These are phyloP conservation scores for Thamnophis elegans DNA, from an alignment of 2,797 vertebrate species.

Conservation along the genomic window DNA sequence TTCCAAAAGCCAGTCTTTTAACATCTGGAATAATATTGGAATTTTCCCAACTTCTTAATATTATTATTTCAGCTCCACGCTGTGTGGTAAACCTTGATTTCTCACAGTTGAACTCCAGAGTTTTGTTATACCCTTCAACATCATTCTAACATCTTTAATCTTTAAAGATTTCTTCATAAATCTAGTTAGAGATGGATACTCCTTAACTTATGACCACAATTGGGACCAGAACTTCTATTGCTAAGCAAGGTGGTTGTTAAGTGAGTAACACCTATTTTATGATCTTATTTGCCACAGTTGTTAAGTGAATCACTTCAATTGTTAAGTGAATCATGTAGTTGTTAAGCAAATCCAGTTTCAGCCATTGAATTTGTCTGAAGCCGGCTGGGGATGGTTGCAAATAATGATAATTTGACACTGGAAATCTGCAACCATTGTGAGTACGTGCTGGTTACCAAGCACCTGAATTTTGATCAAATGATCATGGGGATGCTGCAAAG, in stretches of 20 bases:
- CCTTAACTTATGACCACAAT: background rate
- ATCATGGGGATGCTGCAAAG: background rate
- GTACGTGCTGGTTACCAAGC: background rate
- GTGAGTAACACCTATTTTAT: background rate
- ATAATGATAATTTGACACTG: background rate
- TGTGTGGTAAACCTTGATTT: background rate
- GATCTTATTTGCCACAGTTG: background rate
- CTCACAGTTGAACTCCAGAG: background rate
- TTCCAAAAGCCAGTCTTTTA: background rate
- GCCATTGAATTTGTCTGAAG: background rate
- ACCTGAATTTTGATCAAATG: background rate
- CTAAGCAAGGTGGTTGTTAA: background rate
- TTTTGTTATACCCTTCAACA: background rate
- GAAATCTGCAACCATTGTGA: background rate
- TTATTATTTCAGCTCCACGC: background rate
- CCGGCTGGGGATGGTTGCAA: background rate
- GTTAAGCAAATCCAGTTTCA: background rate
- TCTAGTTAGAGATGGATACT: background rate
- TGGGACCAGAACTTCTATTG: background rate
- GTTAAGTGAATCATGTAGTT: background rate
- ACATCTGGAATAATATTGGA: background rate
- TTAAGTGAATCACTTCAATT: background rate
- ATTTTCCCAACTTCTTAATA: background rate
- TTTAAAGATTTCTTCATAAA: background rate
- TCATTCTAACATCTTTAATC: background rate